phyloP scores from a whole-genome alignment of 2,797 vertebrate species.

The Sandelia bainsii region DNA sequence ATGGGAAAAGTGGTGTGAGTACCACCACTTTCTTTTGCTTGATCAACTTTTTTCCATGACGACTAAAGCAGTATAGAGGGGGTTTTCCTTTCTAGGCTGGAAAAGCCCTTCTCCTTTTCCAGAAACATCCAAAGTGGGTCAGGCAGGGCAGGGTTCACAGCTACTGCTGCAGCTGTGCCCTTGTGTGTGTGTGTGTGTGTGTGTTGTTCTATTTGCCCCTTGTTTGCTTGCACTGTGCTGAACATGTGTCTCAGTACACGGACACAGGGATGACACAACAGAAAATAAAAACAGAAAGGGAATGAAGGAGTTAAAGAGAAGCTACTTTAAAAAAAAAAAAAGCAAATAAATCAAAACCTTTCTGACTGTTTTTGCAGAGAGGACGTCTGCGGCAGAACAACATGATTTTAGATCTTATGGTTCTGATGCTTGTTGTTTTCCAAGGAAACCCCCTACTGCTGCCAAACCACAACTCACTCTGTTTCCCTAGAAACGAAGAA shows the following conservation, averaged over 20 bases:
- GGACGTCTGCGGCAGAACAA: conserved; percentile 39
- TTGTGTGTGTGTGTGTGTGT: conserved; percentile 35
- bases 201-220: conserved; percentile 11
- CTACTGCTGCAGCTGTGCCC: conserved; percentile 68
- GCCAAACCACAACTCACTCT: conserved; percentile 51
- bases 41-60: conserved; percentile 59
- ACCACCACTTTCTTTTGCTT: conserved; percentile 4
- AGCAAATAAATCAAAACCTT: conserved; percentile 21
- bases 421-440: conserved; percentile 51
- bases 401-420: conserved; percentile 36
- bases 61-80: conserved; percentile 37
- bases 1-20: not conserved
- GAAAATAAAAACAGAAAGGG: conserved; percentile 36
- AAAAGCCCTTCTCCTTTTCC: conserved; percentile 83
- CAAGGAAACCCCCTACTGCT: conserved; percentile 61
- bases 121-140: conserved; percentile 85
- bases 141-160: conserved; percentile 77
- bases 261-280: conserved; percentile 47
- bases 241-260: conserved; percentile 32
- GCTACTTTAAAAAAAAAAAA: conserved; percentile 4
- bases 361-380: conserved; percentile 53
- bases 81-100: conserved; percentile 67
- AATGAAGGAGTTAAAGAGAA: conserved; percentile 14
- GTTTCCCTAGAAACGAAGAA: conserved; percentile 73
- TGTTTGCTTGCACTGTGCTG: conserved; percentile 46